These are phyloP conservation scores for Dermatemys mawii DNA, from an alignment of 2,113 vertebrate genomes.

Conservation along the genomic window DNA sequence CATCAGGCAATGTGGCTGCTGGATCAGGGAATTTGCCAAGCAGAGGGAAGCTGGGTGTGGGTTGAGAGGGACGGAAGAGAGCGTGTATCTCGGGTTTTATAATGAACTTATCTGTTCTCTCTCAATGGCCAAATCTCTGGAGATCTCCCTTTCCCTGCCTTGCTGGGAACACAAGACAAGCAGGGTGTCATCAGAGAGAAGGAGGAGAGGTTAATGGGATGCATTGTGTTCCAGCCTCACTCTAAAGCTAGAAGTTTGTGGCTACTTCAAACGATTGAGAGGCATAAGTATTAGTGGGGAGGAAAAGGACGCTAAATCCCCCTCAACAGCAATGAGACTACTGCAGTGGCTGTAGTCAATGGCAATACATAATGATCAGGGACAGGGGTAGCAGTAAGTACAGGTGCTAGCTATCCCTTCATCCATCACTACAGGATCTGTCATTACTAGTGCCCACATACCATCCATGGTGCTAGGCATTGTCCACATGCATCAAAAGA, in stretches of 20 bases:
- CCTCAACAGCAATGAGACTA: background rate
- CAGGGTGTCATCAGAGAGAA: background rate
- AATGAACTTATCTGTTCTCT: background rate
- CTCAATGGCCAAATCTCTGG: background rate
- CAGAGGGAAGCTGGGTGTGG: background rate
- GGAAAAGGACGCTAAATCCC: background rate
- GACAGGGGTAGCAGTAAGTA: background rate
- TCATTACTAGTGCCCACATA: background rate
- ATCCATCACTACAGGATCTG: background rate
- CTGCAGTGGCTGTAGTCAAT: background rate
- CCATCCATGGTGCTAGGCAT: background rate
- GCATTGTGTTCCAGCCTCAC: background rate
- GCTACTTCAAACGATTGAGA: background rate
- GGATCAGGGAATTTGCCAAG: background rate
- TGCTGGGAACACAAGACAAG: background rate
- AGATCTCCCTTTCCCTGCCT: background rate
- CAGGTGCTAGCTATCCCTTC: background rate
- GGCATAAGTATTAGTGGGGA: background rate
- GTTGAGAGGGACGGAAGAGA: background rate
- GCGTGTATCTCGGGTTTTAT: background rate
- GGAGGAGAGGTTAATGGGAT: background rate
- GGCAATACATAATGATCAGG: background rate
- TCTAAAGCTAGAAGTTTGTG: background rate
- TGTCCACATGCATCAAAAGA: background rate
- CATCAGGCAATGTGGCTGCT: background rate